Conservation (phyloP, 2,113 vertebrate genomes). For the Conger conger region DNA sequence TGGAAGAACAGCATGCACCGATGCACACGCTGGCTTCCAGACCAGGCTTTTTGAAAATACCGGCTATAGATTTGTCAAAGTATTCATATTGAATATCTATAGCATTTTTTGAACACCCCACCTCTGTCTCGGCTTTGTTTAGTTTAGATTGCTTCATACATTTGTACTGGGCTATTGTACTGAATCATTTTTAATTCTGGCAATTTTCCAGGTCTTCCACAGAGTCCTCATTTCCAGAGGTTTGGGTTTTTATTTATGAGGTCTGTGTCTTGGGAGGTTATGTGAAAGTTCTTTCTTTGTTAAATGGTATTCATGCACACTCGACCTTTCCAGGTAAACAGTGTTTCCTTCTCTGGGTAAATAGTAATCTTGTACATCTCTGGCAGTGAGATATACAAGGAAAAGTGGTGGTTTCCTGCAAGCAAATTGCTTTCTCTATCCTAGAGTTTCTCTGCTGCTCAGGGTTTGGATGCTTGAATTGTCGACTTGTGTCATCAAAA, state of each 20-base stretch:
- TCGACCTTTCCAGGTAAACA: background rate
- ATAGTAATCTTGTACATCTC: background rate
- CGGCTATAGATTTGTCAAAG: background rate
- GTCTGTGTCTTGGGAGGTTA: background rate
- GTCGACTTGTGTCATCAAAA: background rate
- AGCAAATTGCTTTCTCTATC: conserved; percentile 5
- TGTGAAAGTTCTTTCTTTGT: background rate
- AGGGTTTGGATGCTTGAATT: background rate
- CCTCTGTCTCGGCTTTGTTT: too few relatives aligned
- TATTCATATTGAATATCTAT: background rate
- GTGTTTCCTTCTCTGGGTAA: background rate
- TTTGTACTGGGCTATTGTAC: too few relatives aligned
- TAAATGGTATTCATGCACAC: background rate
- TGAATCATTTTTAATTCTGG: too few relatives aligned
- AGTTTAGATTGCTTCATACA: too few relatives aligned
- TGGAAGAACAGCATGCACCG: background rate
- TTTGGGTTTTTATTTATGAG: background rate
- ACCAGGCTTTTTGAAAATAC: background rate
- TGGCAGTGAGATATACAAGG: background rate
- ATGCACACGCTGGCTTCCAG: background rate
- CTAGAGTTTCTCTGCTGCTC: background rate
- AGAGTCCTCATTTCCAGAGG: too few relatives aligned
- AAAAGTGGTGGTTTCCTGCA: background rate
- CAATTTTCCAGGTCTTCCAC: too few relatives aligned
- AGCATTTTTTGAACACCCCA: too few relatives aligned